Evolutionary conservation across 2,797 vertebrate genomes (phyloP).

Genomic region (Astyanax mexicanus): DNA sequence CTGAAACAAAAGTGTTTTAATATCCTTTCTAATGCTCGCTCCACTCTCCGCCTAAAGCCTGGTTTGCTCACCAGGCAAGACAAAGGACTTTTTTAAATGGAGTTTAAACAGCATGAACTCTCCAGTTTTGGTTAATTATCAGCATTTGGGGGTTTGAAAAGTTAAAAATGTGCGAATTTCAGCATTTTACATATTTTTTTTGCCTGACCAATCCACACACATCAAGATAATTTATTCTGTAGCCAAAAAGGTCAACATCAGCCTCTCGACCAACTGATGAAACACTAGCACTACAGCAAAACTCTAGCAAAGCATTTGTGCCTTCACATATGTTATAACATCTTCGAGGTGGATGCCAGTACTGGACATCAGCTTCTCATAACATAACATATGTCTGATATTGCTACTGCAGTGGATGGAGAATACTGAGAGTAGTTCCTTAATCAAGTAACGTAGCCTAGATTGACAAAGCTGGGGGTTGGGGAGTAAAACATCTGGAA

Average conservation of each 20-base stretch:
- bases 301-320: not conserved
- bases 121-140: not conserved
- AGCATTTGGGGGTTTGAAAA: not conserved
- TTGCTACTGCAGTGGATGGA: no score
- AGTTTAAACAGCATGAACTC: not conserved
- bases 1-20: constrained; percentile 3
- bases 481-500: no score
- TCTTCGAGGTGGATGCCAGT: no score
- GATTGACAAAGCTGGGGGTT: no score
- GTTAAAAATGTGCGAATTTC: not conserved
- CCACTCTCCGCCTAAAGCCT: not conserved
- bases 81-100: not conserved
- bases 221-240: not conserved
- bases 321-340: no score
- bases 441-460: no score
- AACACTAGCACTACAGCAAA: no score
- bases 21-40: not conserved
- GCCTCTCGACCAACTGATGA: not conserved
- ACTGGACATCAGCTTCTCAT: no score
- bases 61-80: not conserved
- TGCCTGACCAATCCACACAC: not conserved
- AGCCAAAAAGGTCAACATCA: not conserved
- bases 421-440: no score
- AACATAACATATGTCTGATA: no score
- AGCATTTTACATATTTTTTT: not conserved